Evolutionary conservation across 2,888 invertebrate genomes (phyloP), one percentile per base, ranked within the genome.

Genomic region (Tanytarsus gracilentus): DNA sequence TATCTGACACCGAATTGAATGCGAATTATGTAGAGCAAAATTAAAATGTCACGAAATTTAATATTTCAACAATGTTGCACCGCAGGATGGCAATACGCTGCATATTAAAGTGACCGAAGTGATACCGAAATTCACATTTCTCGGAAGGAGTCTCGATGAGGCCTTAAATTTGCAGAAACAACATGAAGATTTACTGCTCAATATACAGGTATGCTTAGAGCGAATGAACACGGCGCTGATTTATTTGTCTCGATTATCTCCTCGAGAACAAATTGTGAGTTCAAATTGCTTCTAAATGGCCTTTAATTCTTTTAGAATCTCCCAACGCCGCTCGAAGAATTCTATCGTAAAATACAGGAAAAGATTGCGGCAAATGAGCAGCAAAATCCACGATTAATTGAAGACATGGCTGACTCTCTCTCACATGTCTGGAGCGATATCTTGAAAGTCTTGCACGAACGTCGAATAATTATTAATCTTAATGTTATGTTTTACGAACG

Each of bases 71-170:
- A 26, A 59, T 56, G 39, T 7, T 44, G 7, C 49, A 27, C 27
- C 16, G 39, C 78, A 92, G 91, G 86, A 85, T 69, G 83, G 84
- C 66, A 86, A 89, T 70, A 86, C 85, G 80, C 78, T 91, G 65
- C 83, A 87, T 69, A 78, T 93, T 66, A 88, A 90, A 71, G 85
- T 93, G 64, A 80, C 92, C 68, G 90, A 92, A 74, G 82, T 92
- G 69, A 83, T 84, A 65, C 93, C 93, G 49, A 85, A 86, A 71
- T 78, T 93, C 67, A 85, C 90, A 66, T 82, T 84, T 66, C 79
- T 93, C 63, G 93, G 92, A 65, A 76, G 80, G 63, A 85, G 80
- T 65, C 76, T 88, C 62, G 81, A 83, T 65, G 88, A 90, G 73
- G 88, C 92, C 23, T 75, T 82, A 63, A 79, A 82, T 67, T 77